Conservation (phyloP, 2,113 vertebrate genomes). For the Trinectes maculatus region DNA sequence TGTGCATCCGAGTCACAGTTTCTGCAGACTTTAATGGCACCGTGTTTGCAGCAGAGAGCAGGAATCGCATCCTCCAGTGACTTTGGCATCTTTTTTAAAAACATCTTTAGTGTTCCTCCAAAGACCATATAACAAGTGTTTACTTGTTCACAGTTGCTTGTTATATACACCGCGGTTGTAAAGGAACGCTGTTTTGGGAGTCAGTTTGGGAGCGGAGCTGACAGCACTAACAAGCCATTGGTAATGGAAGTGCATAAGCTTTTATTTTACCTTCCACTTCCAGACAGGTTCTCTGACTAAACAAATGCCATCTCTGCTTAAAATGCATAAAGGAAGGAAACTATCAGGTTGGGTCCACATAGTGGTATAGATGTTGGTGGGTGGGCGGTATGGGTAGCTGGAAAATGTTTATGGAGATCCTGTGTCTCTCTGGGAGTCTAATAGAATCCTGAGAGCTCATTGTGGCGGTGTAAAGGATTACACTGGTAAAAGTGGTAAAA, state of each 20-base stretch:
- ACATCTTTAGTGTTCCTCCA: slow-evolving; percentile 57
- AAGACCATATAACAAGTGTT: slow-evolving; percentile 64
- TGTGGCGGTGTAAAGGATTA: slow-evolving; percentile 74
- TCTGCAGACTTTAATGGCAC: slow-evolving; percentile 46
- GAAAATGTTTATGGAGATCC: slow-evolving; percentile 72
- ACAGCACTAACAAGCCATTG: slow-evolving; percentile 57
- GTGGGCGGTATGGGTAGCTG: slow-evolving; percentile 28
- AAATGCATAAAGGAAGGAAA: slow-evolving; percentile 56
- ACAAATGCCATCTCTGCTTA: slow-evolving; percentile 33
- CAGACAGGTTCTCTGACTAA: slow-evolving; percentile 48
- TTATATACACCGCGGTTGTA: slow-evolving; percentile 48
- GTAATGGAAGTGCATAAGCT: slow-evolving; percentile 52
- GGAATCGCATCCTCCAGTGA: slow-evolving; percentile 53
- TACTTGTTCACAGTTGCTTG: slow-evolving; percentile 50
- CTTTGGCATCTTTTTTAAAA: slow-evolving; percentile 48
- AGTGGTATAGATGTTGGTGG: slow-evolving; percentile 35
- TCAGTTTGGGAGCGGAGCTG: slow-evolving; percentile 40
- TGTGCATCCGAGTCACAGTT: slow-evolving; percentile 31
- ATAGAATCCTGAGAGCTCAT: slow-evolving; percentile 71
- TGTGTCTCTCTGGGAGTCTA: slow-evolving; percentile 72
- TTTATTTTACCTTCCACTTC: slow-evolving; percentile 46
- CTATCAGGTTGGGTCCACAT: slow-evolving; percentile 41
- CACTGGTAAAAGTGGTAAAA: slow-evolving; percentile 75
- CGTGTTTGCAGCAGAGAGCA: slow-evolving; percentile 37
- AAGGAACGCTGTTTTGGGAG: slow-evolving; percentile 53